A percentile compares a stretch with the other conserved stretches of the same genome.
Conservation (phyloP, 2,797 vertebrate genomes). For the Enteromius viviparus region DNA sequence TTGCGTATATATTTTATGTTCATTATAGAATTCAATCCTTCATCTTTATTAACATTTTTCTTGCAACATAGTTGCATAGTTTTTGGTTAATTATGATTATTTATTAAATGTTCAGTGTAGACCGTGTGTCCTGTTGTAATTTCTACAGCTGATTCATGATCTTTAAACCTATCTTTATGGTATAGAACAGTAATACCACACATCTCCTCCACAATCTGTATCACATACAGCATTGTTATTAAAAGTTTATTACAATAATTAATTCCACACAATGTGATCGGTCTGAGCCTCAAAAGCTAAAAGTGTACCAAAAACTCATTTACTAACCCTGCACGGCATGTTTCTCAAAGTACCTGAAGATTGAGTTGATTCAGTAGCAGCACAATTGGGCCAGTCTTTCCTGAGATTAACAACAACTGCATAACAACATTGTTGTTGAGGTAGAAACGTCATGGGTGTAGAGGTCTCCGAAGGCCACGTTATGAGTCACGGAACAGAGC, state of each 20-base stretch:
- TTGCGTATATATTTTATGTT: too few species aligned
- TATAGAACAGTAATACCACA: not conserved
- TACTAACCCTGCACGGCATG: not conserved
- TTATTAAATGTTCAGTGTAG: not conserved
- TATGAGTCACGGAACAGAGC: not conserved
- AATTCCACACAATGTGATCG: too few species aligned
- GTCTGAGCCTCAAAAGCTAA: not conserved
- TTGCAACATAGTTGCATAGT: not conserved
- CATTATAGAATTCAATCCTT: too few species aligned
- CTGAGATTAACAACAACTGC: conserved; percentile 9
- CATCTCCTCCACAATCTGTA: not conserved
- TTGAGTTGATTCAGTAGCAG: not conserved
- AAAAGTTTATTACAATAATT: not conserved
- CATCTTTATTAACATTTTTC: too few species aligned
- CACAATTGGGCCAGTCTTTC: not conserved
- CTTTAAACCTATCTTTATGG: not conserved
- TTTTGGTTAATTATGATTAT: too few species aligned
- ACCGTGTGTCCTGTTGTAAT: too few species aligned
- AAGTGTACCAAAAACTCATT: not conserved
- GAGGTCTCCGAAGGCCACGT: conserved; percentile 14
- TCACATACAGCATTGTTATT: not conserved
- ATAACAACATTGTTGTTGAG: conserved; percentile 28
- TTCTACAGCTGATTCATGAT: not conserved
- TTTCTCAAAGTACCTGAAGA: not conserved
- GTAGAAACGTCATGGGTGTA: conserved; percentile 5